These are phyloP conservation scores for Ochropacha duplaris DNA, from an alignment of 2,888 invertebrate species.

Conservation along the genomic window DNA sequence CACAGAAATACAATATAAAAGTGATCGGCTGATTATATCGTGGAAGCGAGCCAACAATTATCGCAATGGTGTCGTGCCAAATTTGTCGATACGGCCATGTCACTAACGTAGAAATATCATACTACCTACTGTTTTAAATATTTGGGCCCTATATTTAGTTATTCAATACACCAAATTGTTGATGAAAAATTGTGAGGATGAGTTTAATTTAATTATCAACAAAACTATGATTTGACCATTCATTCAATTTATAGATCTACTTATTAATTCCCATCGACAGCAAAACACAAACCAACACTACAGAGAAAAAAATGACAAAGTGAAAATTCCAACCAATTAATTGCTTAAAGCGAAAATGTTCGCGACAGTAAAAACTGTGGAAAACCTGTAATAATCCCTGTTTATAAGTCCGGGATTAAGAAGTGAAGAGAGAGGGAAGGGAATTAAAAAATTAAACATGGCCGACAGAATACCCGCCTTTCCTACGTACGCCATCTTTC, in stretches of 20 bases:
- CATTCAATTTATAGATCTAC: too few relatives aligned
- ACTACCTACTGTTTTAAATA: too few relatives aligned
- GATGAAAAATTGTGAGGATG: too few relatives aligned
- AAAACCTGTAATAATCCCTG: slow-evolving; percentile 16
- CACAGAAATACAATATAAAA: background rate
- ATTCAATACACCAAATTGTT: too few relatives aligned
- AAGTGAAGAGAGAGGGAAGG: slow-evolving; percentile 14
- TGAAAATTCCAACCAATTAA: slow-evolving; percentile 59
- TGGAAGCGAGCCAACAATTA: slow-evolving; percentile 20
- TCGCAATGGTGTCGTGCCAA: slow-evolving; percentile 15
- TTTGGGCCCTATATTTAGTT: too few relatives aligned
- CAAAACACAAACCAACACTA: slow-evolving; percentile 12
- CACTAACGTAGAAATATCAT: background rate
- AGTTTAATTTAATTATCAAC: too few relatives aligned
- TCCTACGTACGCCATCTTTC: slow-evolving; percentile 28
- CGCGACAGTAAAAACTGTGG: slow-evolving; percentile 14
- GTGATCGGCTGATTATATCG: slow-evolving; percentile 1
- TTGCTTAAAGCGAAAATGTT: slow-evolving; percentile 39
- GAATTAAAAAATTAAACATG: slow-evolving; percentile 23
- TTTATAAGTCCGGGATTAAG: slow-evolving; percentile 16
- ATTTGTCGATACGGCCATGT: slow-evolving; percentile 8
- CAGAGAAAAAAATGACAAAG: slow-evolving; percentile 25
- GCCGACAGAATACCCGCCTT: slow-evolving; percentile 26
- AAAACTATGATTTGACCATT: too few relatives aligned
- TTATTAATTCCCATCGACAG: background rate